A percentile compares a stretch with the other conserved stretches of the same genome.
These are phyloP conservation scores for Rhabditoides inermis DNA, from an alignment of 2,888 invertebrate species.

Conservation along the genomic window DNA sequence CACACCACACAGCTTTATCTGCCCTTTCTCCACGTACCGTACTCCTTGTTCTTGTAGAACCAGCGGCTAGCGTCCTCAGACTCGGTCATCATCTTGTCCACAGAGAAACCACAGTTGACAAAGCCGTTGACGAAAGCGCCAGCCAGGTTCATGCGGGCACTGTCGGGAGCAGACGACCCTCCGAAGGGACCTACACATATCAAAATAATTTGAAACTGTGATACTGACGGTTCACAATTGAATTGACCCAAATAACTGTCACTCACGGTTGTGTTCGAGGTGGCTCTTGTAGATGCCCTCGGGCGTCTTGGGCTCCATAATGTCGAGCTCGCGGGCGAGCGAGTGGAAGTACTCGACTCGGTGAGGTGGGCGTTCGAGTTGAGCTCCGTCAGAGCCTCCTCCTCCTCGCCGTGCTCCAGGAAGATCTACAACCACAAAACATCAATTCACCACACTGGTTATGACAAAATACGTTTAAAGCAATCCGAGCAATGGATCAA, in stretches of 20 bases:
- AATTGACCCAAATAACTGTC: too few relatives aligned
- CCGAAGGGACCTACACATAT: conserved; percentile 38
- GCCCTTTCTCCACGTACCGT: conserved; percentile 59
- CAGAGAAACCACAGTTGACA: conserved; percentile 84
- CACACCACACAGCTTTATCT: too few relatives aligned
- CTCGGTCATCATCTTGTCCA: conserved; percentile 78
- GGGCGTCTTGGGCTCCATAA: conserved; percentile 96
- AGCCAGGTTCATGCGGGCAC: conserved; percentile 88
- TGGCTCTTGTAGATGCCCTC: conserved; percentile 98
- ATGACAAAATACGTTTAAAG: too few relatives aligned
- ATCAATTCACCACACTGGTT: too few relatives aligned
- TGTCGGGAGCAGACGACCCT: conserved; percentile 63
- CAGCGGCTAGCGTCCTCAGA: conserved; percentile 77
- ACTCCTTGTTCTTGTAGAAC: conserved; percentile 95
- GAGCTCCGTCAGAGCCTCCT: conserved; percentile 74
- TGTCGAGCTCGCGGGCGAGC: conserved; percentile 89
- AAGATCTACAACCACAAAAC: too few relatives aligned
- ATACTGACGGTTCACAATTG: too few relatives aligned
- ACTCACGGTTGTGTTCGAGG: conserved; percentile 69
- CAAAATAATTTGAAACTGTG: neutral
- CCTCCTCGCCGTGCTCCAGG: conserved; percentile 62
- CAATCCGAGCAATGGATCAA: too few relatives aligned
- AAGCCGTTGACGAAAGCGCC: conserved; percentile 97
- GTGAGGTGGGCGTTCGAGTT: conserved; percentile 88
- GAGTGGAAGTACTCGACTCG: conserved; percentile 82